Base-by-base conservation (phyloP, 1,140 invertebrate species). In the Bombus affinis region DNA sequence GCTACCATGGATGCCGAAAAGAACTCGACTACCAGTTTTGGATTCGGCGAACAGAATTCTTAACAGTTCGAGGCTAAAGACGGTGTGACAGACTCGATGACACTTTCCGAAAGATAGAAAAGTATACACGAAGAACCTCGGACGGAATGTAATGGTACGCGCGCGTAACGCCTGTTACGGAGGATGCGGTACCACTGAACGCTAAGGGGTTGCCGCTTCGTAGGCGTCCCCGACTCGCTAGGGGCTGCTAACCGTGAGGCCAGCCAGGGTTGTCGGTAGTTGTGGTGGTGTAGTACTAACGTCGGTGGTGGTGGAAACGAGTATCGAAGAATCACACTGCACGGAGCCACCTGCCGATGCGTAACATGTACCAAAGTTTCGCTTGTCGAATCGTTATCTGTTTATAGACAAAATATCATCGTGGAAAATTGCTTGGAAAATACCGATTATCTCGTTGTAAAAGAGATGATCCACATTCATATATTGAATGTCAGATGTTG, bases 181-280 rank as follows among this genome's bases (percentile, higher is more conserved):
- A 84, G 81, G 91, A 92, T 92, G 91, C 92, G 91, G 91, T 90
- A 87, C 84, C 87, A 93, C 92, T 93, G 91, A 92, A 70, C 72
- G 82, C 57, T 62, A 39, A 73, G 83, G 88, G 90, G 81, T 91
- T 91, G 90, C 81, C 85, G 81, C 74, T 76, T 86, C 83, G 59
- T 80, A 85, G 88, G 88, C 90, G 81, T 81, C 79, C 83, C 71
- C 86, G 85, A 73, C 72, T 76, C 81, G 81, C 81, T 68, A 73
- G 74, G 77, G 89, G 81, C 81, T 79, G 83, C 59, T 85, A 82
- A 88, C 71, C 80, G 70, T 73, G 28, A 83, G 73, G 35, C 73
- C 18, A 66, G 72, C 74, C 81, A 81, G 78, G 85, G 85, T 78
- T 68, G 82, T 62, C 32, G 83, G 79, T 85, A 66, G 70, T 68